Evolutionary conservation across 2,888 invertebrate genomes (phyloP).

Genomic region (Cephus pygmeus): DNA sequence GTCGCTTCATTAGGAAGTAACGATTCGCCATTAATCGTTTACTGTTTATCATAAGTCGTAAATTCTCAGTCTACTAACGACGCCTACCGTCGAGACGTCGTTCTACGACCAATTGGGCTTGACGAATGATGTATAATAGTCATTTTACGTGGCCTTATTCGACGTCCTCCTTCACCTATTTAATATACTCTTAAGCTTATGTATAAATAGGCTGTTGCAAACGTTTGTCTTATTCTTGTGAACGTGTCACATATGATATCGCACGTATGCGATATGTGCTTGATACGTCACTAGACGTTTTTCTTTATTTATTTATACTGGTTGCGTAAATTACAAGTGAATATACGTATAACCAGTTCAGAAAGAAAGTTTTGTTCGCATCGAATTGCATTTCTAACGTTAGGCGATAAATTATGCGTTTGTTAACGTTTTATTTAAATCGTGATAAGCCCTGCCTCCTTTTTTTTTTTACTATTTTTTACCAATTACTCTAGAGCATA

Average conservation of each 20-base stretch:
- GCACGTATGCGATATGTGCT: background rate
- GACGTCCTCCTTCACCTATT: background rate
- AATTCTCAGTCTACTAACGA: background rate
- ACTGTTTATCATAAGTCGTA: background rate
- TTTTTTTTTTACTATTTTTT: background rate
- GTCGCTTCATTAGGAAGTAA: constrained; percentile 12
- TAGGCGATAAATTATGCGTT: background rate
- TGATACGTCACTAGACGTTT: background rate
- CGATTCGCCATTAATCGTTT: background rate
- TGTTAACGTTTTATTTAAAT: background rate
- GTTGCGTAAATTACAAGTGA: background rate
- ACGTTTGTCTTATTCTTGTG: background rate
- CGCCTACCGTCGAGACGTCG: background rate
- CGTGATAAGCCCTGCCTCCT: background rate
- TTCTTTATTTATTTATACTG: background rate
- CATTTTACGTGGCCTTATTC: background rate
- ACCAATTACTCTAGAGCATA: background rate
- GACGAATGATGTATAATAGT: background rate
- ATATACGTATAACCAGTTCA: background rate
- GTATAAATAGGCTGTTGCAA: background rate
- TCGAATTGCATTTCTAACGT: background rate
- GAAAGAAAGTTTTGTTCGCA: background rate
- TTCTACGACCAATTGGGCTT: background rate
- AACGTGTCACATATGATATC: background rate
- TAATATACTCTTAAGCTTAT: background rate